phyloP scores from a whole-genome alignment of 2,113 vertebrate species.

The Myotis davidii region DNA sequence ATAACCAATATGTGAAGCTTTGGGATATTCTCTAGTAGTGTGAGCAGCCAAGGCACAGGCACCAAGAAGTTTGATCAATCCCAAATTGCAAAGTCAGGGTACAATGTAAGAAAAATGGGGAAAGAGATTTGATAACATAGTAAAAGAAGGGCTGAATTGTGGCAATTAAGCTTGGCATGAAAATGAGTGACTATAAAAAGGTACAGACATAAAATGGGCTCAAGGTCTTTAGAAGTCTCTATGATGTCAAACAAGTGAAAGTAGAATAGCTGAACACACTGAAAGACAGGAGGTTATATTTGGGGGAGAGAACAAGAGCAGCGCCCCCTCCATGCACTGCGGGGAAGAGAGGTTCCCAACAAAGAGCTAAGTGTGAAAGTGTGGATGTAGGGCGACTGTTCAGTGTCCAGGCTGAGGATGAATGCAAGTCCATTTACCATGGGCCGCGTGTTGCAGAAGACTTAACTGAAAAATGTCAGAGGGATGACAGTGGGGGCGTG shows the following conservation, averaged over 20 bases:
- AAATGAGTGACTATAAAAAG: background rate
- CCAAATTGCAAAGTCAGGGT: background rate
- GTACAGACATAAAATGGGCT: background rate
- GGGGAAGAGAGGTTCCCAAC: background rate
- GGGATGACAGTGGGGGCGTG: background rate
- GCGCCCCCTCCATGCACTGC: background rate
- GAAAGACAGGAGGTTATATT: background rate
- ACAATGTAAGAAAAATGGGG: background rate
- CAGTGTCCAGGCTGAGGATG: background rate
- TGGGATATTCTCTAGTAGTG: background rate
- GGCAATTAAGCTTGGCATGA: background rate
- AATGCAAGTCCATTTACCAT: background rate
- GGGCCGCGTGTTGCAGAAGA: background rate
- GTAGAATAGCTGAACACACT: background rate
- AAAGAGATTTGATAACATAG: background rate
- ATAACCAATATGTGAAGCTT: background rate
- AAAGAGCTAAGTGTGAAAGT: background rate
- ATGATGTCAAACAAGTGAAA: background rate
- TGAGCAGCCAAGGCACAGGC: background rate
- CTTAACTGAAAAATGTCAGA: background rate
- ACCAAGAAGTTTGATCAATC: background rate
- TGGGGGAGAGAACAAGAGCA: background rate
- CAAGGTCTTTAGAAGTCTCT: background rate
- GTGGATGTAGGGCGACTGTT: background rate
- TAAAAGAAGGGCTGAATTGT: background rate